Percentiles rank a stretch among this genome's conserved stretches.
These are phyloP conservation scores for Sarcophaga peregrina DNA, from an alignment of 1,140 invertebrate species.

Conservation along the genomic window DNA sequence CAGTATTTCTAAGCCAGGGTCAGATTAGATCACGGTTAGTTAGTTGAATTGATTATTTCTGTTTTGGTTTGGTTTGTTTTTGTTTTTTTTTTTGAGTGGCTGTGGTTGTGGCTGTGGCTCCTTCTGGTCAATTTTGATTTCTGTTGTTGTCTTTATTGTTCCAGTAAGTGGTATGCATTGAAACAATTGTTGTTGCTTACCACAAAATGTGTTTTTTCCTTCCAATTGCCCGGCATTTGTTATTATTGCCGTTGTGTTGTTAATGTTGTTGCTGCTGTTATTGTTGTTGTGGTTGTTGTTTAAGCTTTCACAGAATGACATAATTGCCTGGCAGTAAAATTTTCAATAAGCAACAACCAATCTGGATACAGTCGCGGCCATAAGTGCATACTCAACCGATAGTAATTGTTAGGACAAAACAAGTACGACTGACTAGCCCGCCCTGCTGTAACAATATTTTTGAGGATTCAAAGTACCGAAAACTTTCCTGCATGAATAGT, in stretches of 20 bases:
- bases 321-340: slow-evolving; percentile 38
- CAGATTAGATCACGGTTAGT: too few species aligned
- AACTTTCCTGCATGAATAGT: too few species aligned
- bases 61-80: slow-evolving; percentile 16
- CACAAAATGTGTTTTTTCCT: too few species aligned
- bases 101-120: neutral
- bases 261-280: slow-evolving; percentile 8
- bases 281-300: slow-evolving; percentile 23
- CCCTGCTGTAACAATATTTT: too few species aligned
- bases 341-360: slow-evolving; percentile 11
- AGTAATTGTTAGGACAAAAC: too few species aligned
- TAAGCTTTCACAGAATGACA: slow-evolving; percentile 31
- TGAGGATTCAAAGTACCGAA: too few species aligned
- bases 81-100: neutral
- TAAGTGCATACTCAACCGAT: too few species aligned
- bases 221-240: too few species aligned
- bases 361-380: too few species aligned
- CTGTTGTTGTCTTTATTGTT: neutral
- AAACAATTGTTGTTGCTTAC: neutral
- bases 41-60: too few species aligned
- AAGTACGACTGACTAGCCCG: too few species aligned
- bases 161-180: neutral
- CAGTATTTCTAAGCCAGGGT: neutral
- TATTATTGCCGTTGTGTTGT: too few species aligned
- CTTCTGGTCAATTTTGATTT: neutral